These are phyloP conservation scores for Acanthosepion lycidas DNA, from an alignment of 2,888 invertebrate species.

Conservation along the genomic window DNA sequence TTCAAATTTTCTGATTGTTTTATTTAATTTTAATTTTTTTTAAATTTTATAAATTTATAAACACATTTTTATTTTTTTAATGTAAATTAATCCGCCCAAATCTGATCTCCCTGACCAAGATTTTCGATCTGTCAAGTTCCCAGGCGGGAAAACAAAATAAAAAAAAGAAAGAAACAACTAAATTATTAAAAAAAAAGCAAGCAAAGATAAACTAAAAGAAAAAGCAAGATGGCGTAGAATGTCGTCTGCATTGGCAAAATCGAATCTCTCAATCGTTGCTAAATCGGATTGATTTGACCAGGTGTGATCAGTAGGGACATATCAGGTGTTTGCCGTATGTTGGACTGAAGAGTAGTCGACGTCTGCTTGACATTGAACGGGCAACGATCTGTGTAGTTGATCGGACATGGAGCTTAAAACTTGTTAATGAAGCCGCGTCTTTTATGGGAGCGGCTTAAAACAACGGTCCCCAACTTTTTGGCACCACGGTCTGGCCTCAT, in stretches of 20 bases:
- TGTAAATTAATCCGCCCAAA: no score
- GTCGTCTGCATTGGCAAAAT: not conserved
- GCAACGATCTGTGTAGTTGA: not conserved
- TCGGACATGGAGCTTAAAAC: not conserved
- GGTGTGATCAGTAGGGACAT: not conserved
- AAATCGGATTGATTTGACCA: not conserved
- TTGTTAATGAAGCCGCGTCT: not conserved
- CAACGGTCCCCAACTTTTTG: no score
- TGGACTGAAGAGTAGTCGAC: not conserved
- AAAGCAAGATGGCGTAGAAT: not conserved
- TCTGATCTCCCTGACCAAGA: not conserved
- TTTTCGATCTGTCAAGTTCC: not conserved
- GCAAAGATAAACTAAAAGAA: not conserved
- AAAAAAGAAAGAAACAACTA: not conserved
- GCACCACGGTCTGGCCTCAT: no score
- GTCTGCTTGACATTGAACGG: not conserved
- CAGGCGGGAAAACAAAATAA: not conserved
- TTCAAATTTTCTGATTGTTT: no score
- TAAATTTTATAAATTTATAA: no score
- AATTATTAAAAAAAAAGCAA: not conserved
- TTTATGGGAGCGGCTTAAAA: no score
- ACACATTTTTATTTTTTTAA: no score
- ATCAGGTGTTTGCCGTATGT: not conserved
- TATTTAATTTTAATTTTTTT: no score
- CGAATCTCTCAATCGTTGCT: not conserved